Evolutionary conservation across 2,888 invertebrate genomes (phyloP), one percentile per base, ranked within the genome.

Genomic region (Dorcus hopei): DNA sequence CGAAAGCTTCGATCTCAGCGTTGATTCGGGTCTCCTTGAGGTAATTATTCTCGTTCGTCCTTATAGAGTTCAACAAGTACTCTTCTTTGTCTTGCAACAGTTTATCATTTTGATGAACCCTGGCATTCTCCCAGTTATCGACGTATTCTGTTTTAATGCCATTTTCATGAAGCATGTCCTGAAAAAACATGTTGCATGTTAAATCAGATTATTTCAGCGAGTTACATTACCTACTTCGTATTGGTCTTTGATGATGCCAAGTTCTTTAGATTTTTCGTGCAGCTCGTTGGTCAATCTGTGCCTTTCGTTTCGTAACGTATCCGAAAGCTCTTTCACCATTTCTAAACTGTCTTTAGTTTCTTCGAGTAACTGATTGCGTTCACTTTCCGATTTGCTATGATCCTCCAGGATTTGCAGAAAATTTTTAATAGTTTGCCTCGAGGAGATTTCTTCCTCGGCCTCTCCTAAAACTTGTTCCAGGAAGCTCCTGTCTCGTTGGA

Each of bases 91-190:
- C 65, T 38, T 68, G 61, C 41, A 72, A 70, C 33, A 65, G 62
- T 5, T 74, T 64, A 38, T 68, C 55, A 55, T 70, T 73, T 69
- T 79, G 78, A 67, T 80, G 79, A 38, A 70, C 68, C 63, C 76
- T 74, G 33, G 80, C 71, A 53, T 73, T 68, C 65, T 79, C 74
- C 79, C 78, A 79, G 4, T 66, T 62, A 47, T 65, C 57, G 5
- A 75, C 52, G 52, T 73, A 76, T 3, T 61, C 64, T 4, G 60
- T 51, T 69, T 75, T 75, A n/a, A 73, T 68, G 54, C 61, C 59
- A 54, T 63, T 69, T 61, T 75, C 74, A 50, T 68, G 58, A 49
- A 67, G 55, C 47, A 67, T 62, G 63, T 76, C 72, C 75, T 77
- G 54, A 57, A 70, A 67, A 58, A 58, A 14, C 7, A 5, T 19